Evolutionary conservation across 1,140 invertebrate genomes (phyloP).

Genomic region (Neoseiulus cucumeris): DNA sequence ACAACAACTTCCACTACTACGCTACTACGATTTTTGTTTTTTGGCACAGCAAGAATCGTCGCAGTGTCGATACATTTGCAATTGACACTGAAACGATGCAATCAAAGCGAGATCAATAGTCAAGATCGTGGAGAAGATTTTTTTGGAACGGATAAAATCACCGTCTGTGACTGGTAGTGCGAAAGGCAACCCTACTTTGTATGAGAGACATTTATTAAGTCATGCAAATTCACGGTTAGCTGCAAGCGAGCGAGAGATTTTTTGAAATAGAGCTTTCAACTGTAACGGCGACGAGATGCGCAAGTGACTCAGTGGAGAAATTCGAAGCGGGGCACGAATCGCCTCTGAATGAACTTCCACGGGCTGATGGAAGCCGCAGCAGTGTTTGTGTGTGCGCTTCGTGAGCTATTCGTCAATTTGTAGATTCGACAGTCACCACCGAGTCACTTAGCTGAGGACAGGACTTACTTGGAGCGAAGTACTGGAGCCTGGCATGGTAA

Average conservation of each 20-base stretch:
- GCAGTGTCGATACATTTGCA: neutral
- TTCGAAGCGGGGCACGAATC: neutral
- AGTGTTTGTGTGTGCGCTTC: neutral
- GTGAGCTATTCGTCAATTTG: neutral
- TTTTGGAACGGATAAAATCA: neutral
- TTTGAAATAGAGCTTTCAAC: no score
- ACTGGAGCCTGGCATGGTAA: slow-evolving; percentile 10
- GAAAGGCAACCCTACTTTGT: neutral
- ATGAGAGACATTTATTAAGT: neutral
- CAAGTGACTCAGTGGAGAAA: no score
- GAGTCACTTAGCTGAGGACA: neutral
- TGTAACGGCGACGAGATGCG: no score
- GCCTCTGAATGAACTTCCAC: neutral
- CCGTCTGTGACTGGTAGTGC: neutral
- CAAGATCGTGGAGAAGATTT: neutral
- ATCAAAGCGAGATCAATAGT: neutral
- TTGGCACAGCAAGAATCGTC: neutral
- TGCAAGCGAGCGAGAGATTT: no score
- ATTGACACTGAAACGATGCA: neutral
- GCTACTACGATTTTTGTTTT: neutral
- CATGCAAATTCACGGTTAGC: neutral
- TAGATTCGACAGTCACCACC: neutral
- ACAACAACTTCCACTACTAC: neutral
- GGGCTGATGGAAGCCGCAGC: neutral
- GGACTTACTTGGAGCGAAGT: neutral